Evolutionary conservation across 2,888 invertebrate genomes (phyloP).

Genomic region (Troides aeacus): DNA sequence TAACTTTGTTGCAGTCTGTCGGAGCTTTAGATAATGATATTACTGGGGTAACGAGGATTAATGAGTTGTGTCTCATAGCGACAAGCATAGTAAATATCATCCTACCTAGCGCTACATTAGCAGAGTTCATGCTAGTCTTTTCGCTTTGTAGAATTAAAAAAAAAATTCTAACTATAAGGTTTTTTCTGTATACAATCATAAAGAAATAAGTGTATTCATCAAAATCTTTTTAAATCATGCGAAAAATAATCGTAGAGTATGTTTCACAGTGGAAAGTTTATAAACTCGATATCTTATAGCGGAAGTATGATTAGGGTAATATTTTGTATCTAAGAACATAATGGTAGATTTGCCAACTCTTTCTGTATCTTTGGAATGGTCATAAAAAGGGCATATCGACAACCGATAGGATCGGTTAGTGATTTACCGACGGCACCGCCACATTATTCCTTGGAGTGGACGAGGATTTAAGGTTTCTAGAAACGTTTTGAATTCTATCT

Average conservation of each 20-base stretch:
- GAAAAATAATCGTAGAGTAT: background rate
- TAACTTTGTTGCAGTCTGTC: too few species aligned
- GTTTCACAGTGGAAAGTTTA: background rate
- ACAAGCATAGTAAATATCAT: too few species aligned
- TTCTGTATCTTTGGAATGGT: slow-evolving; percentile 61
- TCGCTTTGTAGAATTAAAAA: too few species aligned
- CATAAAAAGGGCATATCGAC: slow-evolving; percentile 74
- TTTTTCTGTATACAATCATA: too few species aligned
- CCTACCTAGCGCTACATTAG: too few species aligned
- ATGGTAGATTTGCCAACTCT: slow-evolving; percentile 53
- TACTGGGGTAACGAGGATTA: too few species aligned
- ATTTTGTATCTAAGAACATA: slow-evolving; percentile 34
- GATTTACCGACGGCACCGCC: slow-evolving; percentile 60
- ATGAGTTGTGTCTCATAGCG: too few species aligned
- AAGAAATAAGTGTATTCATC: too few species aligned
- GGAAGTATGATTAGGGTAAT: slow-evolving; percentile 18
- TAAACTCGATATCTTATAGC: slow-evolving; percentile 4
- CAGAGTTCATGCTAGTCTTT: too few species aligned
- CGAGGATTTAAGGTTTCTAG: slow-evolving; percentile 45
- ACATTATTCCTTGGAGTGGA: slow-evolving; percentile 60
- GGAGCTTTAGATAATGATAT: too few species aligned
- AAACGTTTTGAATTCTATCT: slow-evolving; percentile 33
- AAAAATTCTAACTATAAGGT: too few species aligned
- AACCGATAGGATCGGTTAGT: slow-evolving; percentile 72
- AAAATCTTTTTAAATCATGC: too few species aligned